Evolutionary conservation across 2,888 invertebrate genomes (phyloP), one percentile per base, ranked within the genome.

Genomic region (Pomacea canaliculata): DNA sequence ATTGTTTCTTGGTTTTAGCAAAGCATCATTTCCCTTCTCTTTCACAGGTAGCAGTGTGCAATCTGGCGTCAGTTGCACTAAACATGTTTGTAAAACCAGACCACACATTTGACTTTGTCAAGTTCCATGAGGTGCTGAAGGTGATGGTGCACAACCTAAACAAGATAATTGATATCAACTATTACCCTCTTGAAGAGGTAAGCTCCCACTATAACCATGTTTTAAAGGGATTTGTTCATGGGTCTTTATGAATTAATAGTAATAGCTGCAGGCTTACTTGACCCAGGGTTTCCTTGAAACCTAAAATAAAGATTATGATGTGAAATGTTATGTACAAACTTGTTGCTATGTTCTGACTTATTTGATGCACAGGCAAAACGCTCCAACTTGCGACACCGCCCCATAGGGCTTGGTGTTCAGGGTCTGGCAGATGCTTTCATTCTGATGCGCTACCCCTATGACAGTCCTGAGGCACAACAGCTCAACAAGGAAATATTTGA

Each of bases 351-450:
- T 56, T 56, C 16, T 56, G 10, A 56, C 51, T 56, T 56, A 16
- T 56, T 56, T 56, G 51, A 56, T 63, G 63, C 18, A 19, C 84
- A 93, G 92, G 93, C 93, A 2, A 87, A 90, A 78, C 83, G 91
- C 49, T 99, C 98, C 0, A 99, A 99, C 91, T 93, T 95, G 91
- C 93, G 95, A 51, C 93, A 93, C 86, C 91, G 93, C 37, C 93
- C 93, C 0, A 93, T 94, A 82, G 94, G 94, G 63, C 97, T 99
- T 89, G 99, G 99, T 10, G 94, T 99, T 70, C 99, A 99, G 92
- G 99, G 99, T 7, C 92, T 99, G 79, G 99, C 99, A 0, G 99
- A 99, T 92, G 94, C 98, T 18, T 97, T 99, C 91, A 95, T 99
- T 80, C 91, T 98, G 70, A 95, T 99, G 96, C 93, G 98, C 48